Conservation (phyloP, 2,797 vertebrate species). For the Fratercula arctica region DNA sequence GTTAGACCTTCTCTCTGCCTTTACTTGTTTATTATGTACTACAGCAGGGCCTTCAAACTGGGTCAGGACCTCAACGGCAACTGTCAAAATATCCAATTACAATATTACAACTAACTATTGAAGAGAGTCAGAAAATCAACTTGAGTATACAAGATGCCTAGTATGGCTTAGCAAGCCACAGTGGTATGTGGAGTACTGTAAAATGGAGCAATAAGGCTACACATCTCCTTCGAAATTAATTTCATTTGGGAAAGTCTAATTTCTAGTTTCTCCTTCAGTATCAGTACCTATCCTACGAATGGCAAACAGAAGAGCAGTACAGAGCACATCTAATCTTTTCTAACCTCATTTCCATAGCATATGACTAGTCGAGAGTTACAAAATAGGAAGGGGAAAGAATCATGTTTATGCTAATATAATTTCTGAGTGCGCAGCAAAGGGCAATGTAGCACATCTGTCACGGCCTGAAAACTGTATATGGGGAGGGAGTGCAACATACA, state of each 20-base stretch:
- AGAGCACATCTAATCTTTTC: neutral
- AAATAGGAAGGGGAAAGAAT: neutral
- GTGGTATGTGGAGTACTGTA: neutral
- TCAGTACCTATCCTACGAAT: neutral
- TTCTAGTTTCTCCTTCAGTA: neutral
- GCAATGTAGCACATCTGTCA: neutral
- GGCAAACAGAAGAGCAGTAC: neutral
- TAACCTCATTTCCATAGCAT: neutral
- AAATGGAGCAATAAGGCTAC: neutral
- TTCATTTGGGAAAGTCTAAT: neutral
- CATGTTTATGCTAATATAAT: neutral
- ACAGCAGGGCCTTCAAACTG: neutral
- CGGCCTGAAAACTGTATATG: neutral
- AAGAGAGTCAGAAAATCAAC: neutral
- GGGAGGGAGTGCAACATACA: neutral
- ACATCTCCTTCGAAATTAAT: neutral
- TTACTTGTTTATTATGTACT: neutral
- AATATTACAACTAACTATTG: neutral
- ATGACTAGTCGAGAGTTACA: neutral
- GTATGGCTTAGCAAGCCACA: neutral
- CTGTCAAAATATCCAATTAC: neutral
- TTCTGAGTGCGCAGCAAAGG: accelerated
- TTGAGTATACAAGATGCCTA: neutral
- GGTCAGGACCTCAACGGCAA: neutral
- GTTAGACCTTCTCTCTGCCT: neutral